Evolutionary conservation across 2,888 invertebrate species (phyloP).

Genomic region (Watsonalla cultraria): DNA sequence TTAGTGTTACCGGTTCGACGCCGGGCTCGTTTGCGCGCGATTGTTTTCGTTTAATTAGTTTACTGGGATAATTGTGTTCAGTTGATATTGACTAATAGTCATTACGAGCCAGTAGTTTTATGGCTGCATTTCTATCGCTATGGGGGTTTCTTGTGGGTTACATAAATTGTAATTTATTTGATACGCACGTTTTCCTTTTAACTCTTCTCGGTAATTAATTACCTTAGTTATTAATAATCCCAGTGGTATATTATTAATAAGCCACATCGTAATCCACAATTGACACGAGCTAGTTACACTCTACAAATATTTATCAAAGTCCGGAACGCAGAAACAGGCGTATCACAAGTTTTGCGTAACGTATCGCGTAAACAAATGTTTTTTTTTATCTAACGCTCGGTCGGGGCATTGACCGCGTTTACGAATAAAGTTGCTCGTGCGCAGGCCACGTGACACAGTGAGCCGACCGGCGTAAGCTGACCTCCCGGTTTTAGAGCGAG

Average conservation of each 20-base stretch:
- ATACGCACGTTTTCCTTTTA: neutral
- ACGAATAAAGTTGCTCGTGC: slow-evolving; percentile 72
- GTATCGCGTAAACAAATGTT: slow-evolving; percentile 67
- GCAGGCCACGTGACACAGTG: slow-evolving; percentile 73
- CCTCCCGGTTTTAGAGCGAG: slow-evolving; percentile 11
- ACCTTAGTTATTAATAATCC: neutral
- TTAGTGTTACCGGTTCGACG: slow-evolving; percentile 22
- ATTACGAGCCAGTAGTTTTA: neutral
- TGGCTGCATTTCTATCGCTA: slow-evolving; percentile 1
- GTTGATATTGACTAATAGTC: neutral
- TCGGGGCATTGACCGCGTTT: slow-evolving; percentile 77
- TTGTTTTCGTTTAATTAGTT: slow-evolving; percentile 29
- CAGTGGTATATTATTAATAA: neutral
- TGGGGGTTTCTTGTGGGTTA: neutral
- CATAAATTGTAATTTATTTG: neutral
- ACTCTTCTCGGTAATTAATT: neutral
- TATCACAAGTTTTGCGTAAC: slow-evolving; percentile 64
- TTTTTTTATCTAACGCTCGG: slow-evolving; percentile 74
- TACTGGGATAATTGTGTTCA: slow-evolving; percentile 21
- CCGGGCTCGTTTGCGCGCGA: slow-evolving; percentile 19
- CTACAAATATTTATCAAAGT: slow-evolving; percentile 25
- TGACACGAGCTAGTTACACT: neutral
- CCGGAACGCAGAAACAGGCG: slow-evolving; percentile 38
- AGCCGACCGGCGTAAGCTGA: slow-evolving; percentile 39
- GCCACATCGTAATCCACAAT: neutral